A percentile compares a stretch with the other conserved stretches of the same genome.
These are phyloP conservation scores for Antennarius maculatus DNA, from an alignment of 2,797 vertebrate genomes.

Conservation along the genomic window DNA sequence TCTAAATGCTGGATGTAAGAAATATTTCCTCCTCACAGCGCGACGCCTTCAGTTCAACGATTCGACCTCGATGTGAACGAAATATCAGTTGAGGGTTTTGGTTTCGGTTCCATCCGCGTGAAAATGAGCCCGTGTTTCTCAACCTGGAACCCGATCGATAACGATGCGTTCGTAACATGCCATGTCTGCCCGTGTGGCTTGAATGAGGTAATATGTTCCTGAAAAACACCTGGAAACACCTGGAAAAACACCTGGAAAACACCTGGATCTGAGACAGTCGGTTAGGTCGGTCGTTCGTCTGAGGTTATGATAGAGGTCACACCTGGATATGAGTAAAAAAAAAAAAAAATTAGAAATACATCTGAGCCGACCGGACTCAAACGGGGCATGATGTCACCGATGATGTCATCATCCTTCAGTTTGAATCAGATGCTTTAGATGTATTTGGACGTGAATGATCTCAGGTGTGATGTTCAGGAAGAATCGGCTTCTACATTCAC, in stretches of 20 bases:
- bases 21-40: background rate
- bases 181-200: slow-evolving; percentile 70
- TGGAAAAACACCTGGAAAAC: slow-evolving; percentile 54
- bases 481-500: slow-evolving; percentile 1
- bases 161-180: background rate
- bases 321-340: background rate
- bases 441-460: background rate
- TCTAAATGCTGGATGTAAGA: background rate
- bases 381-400: background rate
- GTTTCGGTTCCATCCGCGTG: background rate
- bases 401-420: background rate
- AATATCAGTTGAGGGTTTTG: background rate
- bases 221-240: slow-evolving; percentile 58
- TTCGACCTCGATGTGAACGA: background rate
- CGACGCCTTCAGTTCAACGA: background rate
- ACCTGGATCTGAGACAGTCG: slow-evolving; percentile 72
- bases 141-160: background rate
- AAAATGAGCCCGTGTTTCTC: slow-evolving; percentile 1
- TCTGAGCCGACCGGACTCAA: background rate
- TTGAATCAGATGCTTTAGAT: slow-evolving; percentile 5
- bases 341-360: background rate
- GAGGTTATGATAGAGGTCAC: background rate
- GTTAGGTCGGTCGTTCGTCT: background rate
- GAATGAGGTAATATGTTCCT: slow-evolving; percentile 90
- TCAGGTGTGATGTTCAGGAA: slow-evolving; percentile 1